phyloP scores from a whole-genome alignment of 2,113 vertebrate genomes.

The Bolborhynchus lineola region DNA sequence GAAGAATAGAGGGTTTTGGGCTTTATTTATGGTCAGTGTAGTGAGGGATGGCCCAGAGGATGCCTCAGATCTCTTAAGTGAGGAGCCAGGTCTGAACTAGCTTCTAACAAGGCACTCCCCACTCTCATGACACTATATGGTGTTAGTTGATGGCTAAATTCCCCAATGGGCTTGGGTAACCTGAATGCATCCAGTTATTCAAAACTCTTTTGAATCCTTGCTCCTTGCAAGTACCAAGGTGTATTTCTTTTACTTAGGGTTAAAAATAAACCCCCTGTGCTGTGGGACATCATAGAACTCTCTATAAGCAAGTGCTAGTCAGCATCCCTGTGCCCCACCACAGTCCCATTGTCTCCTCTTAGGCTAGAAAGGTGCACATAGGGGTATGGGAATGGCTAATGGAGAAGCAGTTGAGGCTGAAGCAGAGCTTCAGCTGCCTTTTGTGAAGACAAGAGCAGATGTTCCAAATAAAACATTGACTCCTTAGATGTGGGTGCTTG shows the following conservation, averaged over 20 bases:
- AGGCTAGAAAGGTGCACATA: fast-evolving
- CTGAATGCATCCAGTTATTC: background rate
- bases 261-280: background rate
- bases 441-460: background rate
- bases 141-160: background rate
- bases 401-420: background rate
- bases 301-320: background rate
- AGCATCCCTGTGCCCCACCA: background rate
- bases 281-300: background rate
- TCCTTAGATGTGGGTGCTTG: slow-evolving; percentile 15
- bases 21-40: background rate
- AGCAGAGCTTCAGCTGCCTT: background rate
- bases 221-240: background rate
- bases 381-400: background rate
- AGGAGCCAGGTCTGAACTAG: background rate
- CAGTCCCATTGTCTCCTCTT: background rate
- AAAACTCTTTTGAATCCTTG: background rate
- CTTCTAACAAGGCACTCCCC: background rate
- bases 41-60: background rate
- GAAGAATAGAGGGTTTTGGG: background rate
- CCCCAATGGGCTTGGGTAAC: fast-evolving
- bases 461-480: background rate
- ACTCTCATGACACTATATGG: fast-evolving
- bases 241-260: background rate
- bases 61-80: background rate